Evolutionary conservation across 1,140 invertebrate genomes (phyloP).

Genomic region (Gryon sp.): DNA sequence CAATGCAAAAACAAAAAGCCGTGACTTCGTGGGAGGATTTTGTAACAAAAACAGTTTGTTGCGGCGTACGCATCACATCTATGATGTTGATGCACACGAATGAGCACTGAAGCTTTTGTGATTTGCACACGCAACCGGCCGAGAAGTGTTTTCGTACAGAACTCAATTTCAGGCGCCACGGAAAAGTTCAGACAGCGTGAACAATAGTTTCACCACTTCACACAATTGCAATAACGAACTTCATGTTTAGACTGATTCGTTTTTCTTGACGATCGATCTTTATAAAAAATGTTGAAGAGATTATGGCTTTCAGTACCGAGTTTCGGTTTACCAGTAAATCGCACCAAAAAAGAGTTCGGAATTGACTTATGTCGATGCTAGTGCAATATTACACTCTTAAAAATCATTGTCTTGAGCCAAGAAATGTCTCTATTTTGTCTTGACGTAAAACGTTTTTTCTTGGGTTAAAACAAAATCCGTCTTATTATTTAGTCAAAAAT

Average conservation of each 20-base stretch:
- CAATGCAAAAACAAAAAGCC: constrained; percentile 43
- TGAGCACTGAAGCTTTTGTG: constrained; percentile 24
- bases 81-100: constrained; percentile 35
- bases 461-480: too few species aligned
- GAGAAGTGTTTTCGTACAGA: constrained; percentile 36
- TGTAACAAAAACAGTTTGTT: constrained; percentile 42
- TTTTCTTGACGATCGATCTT: constrained; percentile 26
- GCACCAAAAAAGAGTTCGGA: too few species aligned
- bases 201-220: constrained; percentile 62
- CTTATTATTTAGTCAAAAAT: too few species aligned
- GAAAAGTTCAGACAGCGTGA: constrained; percentile 43
- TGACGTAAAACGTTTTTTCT: too few species aligned
- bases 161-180: constrained; percentile 35
- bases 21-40: constrained; percentile 51
- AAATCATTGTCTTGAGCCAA: too few species aligned
- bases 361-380: constrained; percentile 53
- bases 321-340: too few species aligned
- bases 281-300: too few species aligned
- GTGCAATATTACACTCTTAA: constrained; percentile 27
- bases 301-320: too few species aligned
- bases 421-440: too few species aligned
- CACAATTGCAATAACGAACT: constrained; percentile 67
- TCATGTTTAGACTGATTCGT: constrained; percentile 28
- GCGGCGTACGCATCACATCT: constrained; percentile 16
- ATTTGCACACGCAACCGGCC: constrained; percentile 24